phyloP scores from a whole-genome alignment of 1,140 invertebrate species.

The Achroia grisella region DNA sequence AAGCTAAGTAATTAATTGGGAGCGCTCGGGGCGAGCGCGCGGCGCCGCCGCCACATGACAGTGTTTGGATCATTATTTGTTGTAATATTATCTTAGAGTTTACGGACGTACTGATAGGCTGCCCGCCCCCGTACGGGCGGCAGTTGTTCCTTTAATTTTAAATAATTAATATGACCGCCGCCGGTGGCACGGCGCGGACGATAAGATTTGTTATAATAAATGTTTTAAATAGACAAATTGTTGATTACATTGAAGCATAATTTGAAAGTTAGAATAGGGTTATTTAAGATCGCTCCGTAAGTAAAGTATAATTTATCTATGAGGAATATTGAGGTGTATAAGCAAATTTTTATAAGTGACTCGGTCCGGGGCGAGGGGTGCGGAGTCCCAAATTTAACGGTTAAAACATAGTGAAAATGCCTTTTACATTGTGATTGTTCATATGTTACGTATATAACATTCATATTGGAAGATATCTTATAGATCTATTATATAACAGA shows the following conservation, averaged over 20 bases:
- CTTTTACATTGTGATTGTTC: constrained; percentile 67
- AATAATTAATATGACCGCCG: constrained; percentile 32
- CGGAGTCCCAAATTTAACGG: constrained; percentile 52
- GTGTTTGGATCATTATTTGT: constrained; percentile 28
- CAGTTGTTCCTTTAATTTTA: constrained; percentile 46
- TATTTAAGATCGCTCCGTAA: constrained; percentile 71
- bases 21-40: constrained; percentile 24
- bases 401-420: constrained; percentile 56
- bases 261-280: constrained; percentile 70
- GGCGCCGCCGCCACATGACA: constrained; percentile 11
- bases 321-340: constrained; percentile 53
- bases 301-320: constrained; percentile 70
- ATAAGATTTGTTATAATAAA: constrained; percentile 62
- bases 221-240: constrained; percentile 63
- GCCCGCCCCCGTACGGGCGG: constrained; percentile 21
- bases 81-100: constrained; percentile 51
- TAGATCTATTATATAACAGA: constrained; percentile 56
- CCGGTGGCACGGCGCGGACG: constrained; percentile 19
- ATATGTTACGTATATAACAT: constrained; percentile 63
- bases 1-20: constrained; percentile 65
- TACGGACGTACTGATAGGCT: constrained; percentile 37
- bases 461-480: constrained; percentile 63
- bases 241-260: constrained; percentile 67
- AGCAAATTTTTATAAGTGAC: constrained; percentile 53
- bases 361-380: constrained; percentile 55